Base-by-base conservation (phyloP, 2,797 vertebrate species). In the Myotis planiceps region DNA sequence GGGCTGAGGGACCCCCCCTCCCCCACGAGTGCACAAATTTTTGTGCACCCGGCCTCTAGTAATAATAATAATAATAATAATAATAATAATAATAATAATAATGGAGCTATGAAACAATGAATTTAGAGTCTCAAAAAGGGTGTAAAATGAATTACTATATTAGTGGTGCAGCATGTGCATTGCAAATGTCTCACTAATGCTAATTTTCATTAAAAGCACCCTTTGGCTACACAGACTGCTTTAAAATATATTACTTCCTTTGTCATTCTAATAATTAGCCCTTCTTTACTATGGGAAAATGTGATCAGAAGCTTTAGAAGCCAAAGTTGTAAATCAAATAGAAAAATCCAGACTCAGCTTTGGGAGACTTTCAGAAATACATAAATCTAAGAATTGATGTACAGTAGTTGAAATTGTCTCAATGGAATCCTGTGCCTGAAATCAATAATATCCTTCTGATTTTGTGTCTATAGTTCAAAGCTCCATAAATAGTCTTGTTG, bases 61-160 rank as follows among this genome's bases (percentile, higher is more conserved):
- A n/a, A n/a, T n/a, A n/a, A n/a, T n/a, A 98, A 98, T 98, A 98
- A 98, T 98, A 98, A 98, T 97, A 98, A 98, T 98, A 98, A 98
- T 98, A 98, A 98, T 98, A 98, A 98, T 97, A 98, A 98, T 98
- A 98, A 98, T 98, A 98, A 98, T 98, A 98, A 98, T 97, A 98
- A 98, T 98, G 87, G 97, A 98, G 98, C 98, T 98, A 98, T 98
- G 98, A 98, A 98, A 99, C 98, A 99, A 98, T 98, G 98, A 99
- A 98, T 99, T 99, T 98, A 99, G 97, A 98, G 98, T 97, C 97
- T 99, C 98, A 98, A 98, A 98, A 99, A 98, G 97, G 97, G 97
- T 98, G 98, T 97, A 98, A 99, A 99, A 99, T 99, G 98, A 99
- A 99, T 99, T 98, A 99, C 98, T 98, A 92, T 98, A 98, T 99